phyloP scores from a whole-genome alignment of 2,797 vertebrate species.

The Octomys mimax region DNA sequence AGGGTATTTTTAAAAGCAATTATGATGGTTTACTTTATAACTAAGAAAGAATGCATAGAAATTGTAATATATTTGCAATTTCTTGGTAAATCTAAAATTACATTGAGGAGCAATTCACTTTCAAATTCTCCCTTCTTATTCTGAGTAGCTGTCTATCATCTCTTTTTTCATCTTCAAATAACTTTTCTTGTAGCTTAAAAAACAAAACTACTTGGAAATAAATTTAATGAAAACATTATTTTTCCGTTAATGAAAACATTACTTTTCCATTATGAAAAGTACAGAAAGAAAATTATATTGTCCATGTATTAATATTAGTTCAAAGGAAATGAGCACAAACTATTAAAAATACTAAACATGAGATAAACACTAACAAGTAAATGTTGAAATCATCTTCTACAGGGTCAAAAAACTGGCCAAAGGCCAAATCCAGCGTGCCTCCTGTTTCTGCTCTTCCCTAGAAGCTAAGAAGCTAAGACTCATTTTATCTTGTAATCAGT shows the following conservation, averaged over 20 bases:
- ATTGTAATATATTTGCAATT: background rate
- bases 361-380: constrained; percentile 50
- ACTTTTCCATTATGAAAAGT: background rate
- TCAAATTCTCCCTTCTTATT: background rate
- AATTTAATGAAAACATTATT: constrained; percentile 25
- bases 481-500: background rate
- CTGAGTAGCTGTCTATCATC: background rate
- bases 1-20: constrained; percentile 10
- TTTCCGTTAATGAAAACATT: too few relatives aligned
- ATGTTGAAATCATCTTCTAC: constrained; percentile 38
- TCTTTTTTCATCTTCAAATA: background rate
- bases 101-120: background rate
- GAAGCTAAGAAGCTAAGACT: background rate
- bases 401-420: background rate
- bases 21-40: background rate
- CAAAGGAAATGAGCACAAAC: background rate
- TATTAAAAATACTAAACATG: constrained; percentile 55
- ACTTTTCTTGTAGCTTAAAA: background rate
- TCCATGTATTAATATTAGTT: constrained; percentile 35
- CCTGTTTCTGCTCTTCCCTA: background rate
- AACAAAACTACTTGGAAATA: constrained; percentile 42
- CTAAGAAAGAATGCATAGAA: constrained; percentile 7
- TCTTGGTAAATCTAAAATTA: constrained; percentile 32
- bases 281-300: background rate
- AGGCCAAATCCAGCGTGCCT: background rate